Evolutionary conservation across 2,888 invertebrate species (phyloP).

Genomic region (Cosmorhoe ocellata): DNA sequence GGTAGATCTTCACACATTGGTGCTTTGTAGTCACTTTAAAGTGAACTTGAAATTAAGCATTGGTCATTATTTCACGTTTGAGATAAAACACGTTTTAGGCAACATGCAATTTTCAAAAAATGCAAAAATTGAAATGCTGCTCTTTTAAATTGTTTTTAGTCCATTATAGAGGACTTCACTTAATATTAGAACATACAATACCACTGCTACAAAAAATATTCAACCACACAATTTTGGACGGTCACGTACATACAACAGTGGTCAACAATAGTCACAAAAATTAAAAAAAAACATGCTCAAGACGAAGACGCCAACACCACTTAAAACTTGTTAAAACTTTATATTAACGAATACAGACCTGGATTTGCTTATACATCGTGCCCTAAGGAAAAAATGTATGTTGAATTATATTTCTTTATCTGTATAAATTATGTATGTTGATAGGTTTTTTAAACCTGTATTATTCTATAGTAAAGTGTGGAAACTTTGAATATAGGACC

Average conservation of each 20-base stretch:
- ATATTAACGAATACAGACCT: constrained; percentile 74
- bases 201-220: constrained; percentile 24
- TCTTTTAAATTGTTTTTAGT: too few species aligned
- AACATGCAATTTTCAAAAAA: too few species aligned
- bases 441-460: too few species aligned
- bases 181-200: constrained; percentile 7
- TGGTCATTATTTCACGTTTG: too few species aligned
- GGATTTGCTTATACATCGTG: constrained; percentile 81
- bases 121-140: too few species aligned
- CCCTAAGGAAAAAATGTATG: constrained; percentile 74
- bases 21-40: too few species aligned
- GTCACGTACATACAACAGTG: constrained; percentile 41
- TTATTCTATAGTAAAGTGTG: too few species aligned
- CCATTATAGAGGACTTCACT: too few species aligned
- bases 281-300: constrained; percentile 56
- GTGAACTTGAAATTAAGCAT: too few species aligned
- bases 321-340: constrained; percentile 52
- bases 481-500: neutral
- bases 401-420: constrained; percentile 39
- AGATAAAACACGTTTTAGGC: too few species aligned
- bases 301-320: constrained; percentile 62
- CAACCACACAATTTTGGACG: constrained; percentile 33
- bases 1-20: too few species aligned
- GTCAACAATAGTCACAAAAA: constrained; percentile 38
- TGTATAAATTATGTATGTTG: neutral